Percentiles rank a stretch among this genome's conserved stretches.
Conservation (phyloP, 2,888 invertebrate genomes). For the Dynastes hyllus region DNA sequence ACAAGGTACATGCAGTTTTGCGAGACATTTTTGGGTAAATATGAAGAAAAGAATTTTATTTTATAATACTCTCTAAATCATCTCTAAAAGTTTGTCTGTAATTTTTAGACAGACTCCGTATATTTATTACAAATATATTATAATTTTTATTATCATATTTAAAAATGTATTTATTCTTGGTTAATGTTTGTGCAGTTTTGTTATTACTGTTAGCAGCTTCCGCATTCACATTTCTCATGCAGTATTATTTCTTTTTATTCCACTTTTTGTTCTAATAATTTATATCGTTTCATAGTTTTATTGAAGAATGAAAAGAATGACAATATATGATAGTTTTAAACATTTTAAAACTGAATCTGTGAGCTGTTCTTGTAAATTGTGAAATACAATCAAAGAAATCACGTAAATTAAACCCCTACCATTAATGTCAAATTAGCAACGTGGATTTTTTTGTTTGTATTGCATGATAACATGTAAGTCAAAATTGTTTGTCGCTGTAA, state of each 20-base stretch:
- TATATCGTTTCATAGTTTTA: not conserved
- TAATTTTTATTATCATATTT: constrained; percentile 8
- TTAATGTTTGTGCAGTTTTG: not conserved
- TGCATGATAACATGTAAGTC: constrained; percentile 21
- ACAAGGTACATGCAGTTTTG: no score
- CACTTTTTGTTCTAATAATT: not conserved
- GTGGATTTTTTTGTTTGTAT: constrained; percentile 16
- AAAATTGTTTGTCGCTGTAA: constrained; percentile 18
- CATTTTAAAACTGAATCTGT: constrained; percentile 7
- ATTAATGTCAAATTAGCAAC: constrained; percentile 16
- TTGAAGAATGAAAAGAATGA: constrained; percentile 6
- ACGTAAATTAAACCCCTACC: constrained; percentile 4
- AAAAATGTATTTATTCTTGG: not conserved
- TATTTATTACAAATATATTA: not conserved
- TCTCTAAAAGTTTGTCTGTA: no score
- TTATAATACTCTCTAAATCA: no score
- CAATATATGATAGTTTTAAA: constrained; percentile 38
- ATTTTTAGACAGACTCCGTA: no score
- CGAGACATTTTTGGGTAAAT: no score
- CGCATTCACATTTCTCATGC: constrained; percentile 17
- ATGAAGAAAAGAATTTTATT: no score
- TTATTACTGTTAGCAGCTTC: constrained; percentile 4
- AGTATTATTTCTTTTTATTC: constrained; percentile 29
- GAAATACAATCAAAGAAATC: constrained; percentile 8
- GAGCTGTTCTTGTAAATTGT: constrained; percentile 8